Evolutionary conservation across 2,797 vertebrate genomes (phyloP), one percentile per base, ranked within the genome.

Genomic region (Peromyscus eremicus): DNA sequence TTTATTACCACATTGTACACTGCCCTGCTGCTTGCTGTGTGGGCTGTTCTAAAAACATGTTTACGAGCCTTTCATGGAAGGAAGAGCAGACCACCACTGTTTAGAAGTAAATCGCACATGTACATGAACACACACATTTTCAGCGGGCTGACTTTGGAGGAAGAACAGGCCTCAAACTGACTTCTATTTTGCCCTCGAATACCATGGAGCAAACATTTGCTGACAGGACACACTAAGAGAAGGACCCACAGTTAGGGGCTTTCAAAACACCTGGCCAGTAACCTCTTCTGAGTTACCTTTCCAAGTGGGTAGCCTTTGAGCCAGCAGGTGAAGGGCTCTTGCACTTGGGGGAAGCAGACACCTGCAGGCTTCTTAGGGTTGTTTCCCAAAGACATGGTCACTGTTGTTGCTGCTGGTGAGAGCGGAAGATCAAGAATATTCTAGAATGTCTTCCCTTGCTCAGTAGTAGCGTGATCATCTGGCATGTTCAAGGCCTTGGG

Each of bases 11-110:
- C 73, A 34, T 13, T 75, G 46, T 49, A 46, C 14, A 40, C 25
- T 49, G 80, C 4, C 19, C 23, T 85, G 12, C 27, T 82, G 12
- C 52, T 27, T 37, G 46, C 5, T 75, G 10, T 14, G 1, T 4
- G 16, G 34, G 16, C 52, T 93, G 27, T 77, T 94, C 89, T 89
- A 64, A 84, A 64, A 81, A 90, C 84, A 75, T 49, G n/a, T 77
- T 19, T 27, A 32, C 40, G 75, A 89, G 32, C 13, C 21, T 94
- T 52, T 91, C n/a, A 8, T 12, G 32, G 29, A 52, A 70, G 32
- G 11, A 46, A 46, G 4, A 43, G 9, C 55, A 94, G 46, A 64
- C 76, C 40, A 57, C 2, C 14, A 37, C n/a, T 88, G 71, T 49
- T 85, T 73, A 94, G 40, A 85, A n/a, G 77, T 43, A 89, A 52